phyloP scores from a whole-genome alignment of 2,888 invertebrate species.

The Netelia melanura region DNA sequence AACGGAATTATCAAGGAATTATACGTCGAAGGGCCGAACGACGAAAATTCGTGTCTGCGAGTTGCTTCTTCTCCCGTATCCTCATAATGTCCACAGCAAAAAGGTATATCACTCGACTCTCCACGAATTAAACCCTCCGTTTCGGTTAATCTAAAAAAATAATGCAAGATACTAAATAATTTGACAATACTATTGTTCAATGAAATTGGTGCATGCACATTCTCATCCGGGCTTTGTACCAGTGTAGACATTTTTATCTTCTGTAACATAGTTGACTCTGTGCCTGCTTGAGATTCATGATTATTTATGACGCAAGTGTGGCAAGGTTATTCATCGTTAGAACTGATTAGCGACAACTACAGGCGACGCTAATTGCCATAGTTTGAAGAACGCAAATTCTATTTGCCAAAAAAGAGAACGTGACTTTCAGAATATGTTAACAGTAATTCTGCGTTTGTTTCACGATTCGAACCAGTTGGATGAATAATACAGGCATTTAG shows the following conservation, averaged over 20 bases:
- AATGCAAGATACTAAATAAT: background rate
- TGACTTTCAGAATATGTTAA: too few relatives aligned
- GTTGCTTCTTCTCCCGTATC: background rate
- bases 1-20: constrained; percentile 85
- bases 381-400: background rate
- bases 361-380: background rate
- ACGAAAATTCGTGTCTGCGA: constrained; percentile 66
- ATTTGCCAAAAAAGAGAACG: constrained; percentile 22
- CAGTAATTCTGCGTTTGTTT: too few relatives aligned
- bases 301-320: constrained; percentile 23
- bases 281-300: constrained; percentile 2
- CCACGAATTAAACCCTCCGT: background rate
- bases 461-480: too few relatives aligned
- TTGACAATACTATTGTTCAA: too few relatives aligned
- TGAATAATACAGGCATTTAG: too few relatives aligned
- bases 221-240: too few relatives aligned
- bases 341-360: constrained; percentile 12
- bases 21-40: constrained; percentile 81
- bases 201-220: too few relatives aligned
- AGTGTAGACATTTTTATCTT: too few relatives aligned
- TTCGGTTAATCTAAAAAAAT: background rate
- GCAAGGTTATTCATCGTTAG: constrained; percentile 18
- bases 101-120: background rate
- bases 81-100: constrained; percentile 13
- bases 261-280: too few relatives aligned